Percentiles rank a stretch among this genome's conserved stretches.
phyloP scores from a whole-genome alignment of 2,888 invertebrate species.

The Tanytarsus gracilentus region DNA sequence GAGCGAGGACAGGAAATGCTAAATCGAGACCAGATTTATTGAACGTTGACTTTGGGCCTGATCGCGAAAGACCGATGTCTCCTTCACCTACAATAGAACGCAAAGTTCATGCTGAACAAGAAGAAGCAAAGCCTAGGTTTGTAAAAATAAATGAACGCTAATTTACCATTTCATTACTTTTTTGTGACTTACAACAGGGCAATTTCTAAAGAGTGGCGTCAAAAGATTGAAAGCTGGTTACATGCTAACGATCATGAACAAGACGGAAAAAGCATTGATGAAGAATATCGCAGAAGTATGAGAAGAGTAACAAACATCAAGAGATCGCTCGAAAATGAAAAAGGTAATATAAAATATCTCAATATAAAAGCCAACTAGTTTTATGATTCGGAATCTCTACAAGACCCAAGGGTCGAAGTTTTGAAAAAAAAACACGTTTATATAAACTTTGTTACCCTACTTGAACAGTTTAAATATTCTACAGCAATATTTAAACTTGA shows the following conservation, averaged over 20 bases:
- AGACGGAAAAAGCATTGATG: no score
- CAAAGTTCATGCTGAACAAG: conserved; percentile 45
- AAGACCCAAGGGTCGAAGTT: no score
- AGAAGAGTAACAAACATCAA: conserved; percentile 60
- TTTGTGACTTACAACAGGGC: conserved; percentile 32
- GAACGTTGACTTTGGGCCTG: conserved; percentile 60
- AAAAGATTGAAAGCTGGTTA: conserved; percentile 87
- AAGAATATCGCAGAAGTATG: conserved; percentile 56
- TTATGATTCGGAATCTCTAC: no score
- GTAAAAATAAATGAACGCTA: not conserved
- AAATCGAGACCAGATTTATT: conserved; percentile 71
- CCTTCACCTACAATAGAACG: conserved; percentile 54
- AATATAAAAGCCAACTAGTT: not conserved
- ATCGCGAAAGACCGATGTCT: conserved; percentile 63
- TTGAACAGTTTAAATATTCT: not conserved
- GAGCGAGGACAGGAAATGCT: conserved; percentile 58
- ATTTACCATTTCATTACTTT: not conserved
- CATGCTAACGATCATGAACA: conserved; percentile 79
- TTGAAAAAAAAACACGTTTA: no score
- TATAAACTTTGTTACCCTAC: no score
- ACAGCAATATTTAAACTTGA: not conserved
- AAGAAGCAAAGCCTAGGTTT: conserved; percentile 50
- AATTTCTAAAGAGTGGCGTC: conserved; percentile 67
- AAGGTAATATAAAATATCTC: conserved; percentile 53
- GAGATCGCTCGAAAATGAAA: conserved; percentile 75